These are phyloP conservation scores for human (Homo sapiens) DNA, from an alignment of 2,113 vertebrate genomes.

Conservation along the genomic window DNA sequence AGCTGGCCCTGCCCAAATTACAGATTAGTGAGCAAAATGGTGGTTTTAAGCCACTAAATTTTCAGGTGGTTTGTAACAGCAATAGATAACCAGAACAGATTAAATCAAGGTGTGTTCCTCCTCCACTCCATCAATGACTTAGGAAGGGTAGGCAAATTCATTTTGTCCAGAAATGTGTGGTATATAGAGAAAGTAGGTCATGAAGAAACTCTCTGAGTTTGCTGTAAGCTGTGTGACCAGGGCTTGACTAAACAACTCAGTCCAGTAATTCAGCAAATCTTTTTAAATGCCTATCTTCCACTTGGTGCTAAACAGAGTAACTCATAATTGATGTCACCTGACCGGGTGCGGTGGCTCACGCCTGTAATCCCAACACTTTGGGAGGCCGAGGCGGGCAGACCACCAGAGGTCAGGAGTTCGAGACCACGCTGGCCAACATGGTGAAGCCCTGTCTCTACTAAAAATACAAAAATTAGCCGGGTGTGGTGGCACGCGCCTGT, in stretches of 20 bases:
- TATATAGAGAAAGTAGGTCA: not conserved
- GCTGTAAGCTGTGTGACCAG: not conserved
- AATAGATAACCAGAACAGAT: not conserved
- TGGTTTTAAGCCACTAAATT: not conserved
- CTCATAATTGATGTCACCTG: not conserved
- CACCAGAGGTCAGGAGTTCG: too few relatives aligned
- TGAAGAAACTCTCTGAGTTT: constrained; percentile 15
- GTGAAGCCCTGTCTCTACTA: too few relatives aligned
- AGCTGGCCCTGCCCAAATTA: not conserved
- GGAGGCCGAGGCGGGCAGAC: too few relatives aligned
- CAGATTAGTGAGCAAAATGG: not conserved
- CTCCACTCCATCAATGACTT: not conserved
- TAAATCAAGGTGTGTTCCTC: constrained; percentile 3
- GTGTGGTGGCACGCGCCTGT: too few relatives aligned
- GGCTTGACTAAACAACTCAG: not conserved
- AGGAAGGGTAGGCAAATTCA: not conserved
- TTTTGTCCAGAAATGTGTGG: constrained; percentile 3
- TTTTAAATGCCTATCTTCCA: not conserved
- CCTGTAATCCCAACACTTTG: too few relatives aligned
- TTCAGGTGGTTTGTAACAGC: not conserved
- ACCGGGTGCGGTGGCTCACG: too few relatives aligned
- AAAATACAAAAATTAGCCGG: too few relatives aligned
- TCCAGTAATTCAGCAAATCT: not conserved
- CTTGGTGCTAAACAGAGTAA: not conserved
- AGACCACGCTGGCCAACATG: too few relatives aligned